Conservation (phyloP, 2,797 vertebrate genomes). For the Xiphophorus birchmanni region DNA sequence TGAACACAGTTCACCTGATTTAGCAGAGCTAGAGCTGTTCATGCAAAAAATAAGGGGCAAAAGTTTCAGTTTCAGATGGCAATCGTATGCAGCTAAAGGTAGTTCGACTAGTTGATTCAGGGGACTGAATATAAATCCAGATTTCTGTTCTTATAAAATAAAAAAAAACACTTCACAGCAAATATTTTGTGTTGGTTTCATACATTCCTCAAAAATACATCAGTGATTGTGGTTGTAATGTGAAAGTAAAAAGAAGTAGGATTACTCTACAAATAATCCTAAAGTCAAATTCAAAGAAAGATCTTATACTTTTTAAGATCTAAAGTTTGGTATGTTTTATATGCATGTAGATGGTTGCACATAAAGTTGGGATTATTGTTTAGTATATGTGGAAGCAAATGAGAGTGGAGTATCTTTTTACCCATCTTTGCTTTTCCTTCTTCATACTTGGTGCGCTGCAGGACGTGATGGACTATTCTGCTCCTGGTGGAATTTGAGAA, state of each 20-base stretch:
- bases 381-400: slow-evolving; percentile 2
- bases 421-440: slow-evolving; percentile 98
- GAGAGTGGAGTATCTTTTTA: slow-evolving; percentile 66
- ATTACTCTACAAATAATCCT: background rate
- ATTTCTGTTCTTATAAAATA: background rate
- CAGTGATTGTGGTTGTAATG: background rate
- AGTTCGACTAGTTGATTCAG: background rate
- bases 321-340: background rate
- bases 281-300: background rate
- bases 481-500: slow-evolving; percentile 98
- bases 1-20: background rate
- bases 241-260: background rate
- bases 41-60: background rate
- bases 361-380: slow-evolving; percentile 1
- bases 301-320: background rate
- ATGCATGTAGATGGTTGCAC: background rate
- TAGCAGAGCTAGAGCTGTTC: background rate
- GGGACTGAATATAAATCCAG: background rate
- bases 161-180: background rate
- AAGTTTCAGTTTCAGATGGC: background rate
- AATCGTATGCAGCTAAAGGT: background rate
- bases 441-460: slow-evolving; percentile 98
- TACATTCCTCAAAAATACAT: background rate
- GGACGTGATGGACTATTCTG: slow-evolving; percentile 95
- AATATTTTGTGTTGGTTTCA: background rate